phyloP scores from a whole-genome alignment of 2,113 vertebrate genomes.

The Planiliza haematocheilus region DNA sequence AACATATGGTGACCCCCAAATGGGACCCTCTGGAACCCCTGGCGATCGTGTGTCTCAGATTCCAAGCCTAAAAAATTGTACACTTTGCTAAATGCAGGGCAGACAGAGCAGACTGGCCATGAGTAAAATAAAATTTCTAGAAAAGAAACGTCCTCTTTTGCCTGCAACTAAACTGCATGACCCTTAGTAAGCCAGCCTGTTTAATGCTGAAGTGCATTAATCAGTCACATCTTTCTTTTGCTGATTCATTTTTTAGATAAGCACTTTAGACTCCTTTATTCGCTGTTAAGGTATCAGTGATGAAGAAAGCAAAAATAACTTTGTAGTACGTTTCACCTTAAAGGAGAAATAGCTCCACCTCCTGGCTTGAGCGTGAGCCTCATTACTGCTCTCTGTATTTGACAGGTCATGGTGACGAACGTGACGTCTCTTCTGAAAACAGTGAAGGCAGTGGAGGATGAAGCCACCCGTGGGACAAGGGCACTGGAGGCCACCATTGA shows the following conservation, averaged over 20 bases:
- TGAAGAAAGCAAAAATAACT: constrained; percentile 1
- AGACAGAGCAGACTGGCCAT: constrained; percentile 1
- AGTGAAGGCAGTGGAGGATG: constrained; percentile 98
- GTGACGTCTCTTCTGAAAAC: constrained; percentile 99
- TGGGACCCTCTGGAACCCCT: constrained; percentile 47
- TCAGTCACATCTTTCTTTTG: constrained; percentile 1
- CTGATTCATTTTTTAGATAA: constrained; percentile 22
- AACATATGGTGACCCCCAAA: constrained; percentile 76
- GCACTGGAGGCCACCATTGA: constrained; percentile 97
- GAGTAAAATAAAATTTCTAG: constrained; percentile 4
- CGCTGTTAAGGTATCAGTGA: constrained; percentile 11
- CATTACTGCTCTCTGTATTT: constrained; percentile 30
- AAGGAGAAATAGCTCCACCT: constrained; percentile 65
- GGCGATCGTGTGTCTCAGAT: constrained; percentile 59
- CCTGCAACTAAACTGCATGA: constrained; percentile 5
- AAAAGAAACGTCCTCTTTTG: background rate
- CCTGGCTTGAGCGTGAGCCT: constrained; percentile 56
- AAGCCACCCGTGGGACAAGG: constrained; percentile 96
- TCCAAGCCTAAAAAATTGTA: constrained; percentile 37
- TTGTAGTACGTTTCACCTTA: constrained; percentile 7
- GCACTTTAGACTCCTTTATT: constrained; percentile 14
- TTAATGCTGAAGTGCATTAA: constrained; percentile 25
- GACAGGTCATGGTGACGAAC: constrained; percentile 98
- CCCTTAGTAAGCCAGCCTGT: background rate
- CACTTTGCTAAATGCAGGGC: constrained; percentile 21